Conservation (phyloP, 2,113 vertebrate genomes). For the Plectropomus leopardus region DNA sequence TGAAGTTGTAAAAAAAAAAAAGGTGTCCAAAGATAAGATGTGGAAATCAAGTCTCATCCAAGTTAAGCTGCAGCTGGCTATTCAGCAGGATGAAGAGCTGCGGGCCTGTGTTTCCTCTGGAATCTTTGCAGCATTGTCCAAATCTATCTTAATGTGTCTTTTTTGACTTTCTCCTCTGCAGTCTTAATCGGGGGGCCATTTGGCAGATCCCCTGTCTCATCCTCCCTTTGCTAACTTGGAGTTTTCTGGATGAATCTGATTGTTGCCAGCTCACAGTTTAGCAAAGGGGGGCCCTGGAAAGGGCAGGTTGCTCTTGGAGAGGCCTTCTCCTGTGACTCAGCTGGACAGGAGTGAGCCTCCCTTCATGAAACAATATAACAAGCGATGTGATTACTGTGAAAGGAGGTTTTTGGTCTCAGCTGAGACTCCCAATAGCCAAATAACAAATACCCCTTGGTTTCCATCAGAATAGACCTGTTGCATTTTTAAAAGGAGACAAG, state of each 20-base stretch:
- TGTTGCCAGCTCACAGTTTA: constrained; percentile 13
- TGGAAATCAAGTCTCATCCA: too few species aligned
- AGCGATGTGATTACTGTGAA: constrained; percentile 55
- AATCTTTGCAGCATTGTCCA: not conserved
- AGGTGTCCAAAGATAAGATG: too few species aligned
- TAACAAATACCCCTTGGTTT: constrained; percentile 39
- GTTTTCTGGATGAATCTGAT: constrained; percentile 13
- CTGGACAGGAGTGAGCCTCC: constrained; percentile 40
- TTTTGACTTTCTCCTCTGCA: not conserved
- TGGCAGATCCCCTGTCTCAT: constrained; percentile 26
- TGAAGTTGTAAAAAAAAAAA: too few species aligned
- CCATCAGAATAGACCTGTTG: constrained; percentile 53
- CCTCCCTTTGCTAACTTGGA: not conserved
- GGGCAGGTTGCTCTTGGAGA: constrained; percentile 43
- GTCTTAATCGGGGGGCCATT: not conserved
- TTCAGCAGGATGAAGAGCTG: too few species aligned
- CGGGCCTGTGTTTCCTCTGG: not conserved
- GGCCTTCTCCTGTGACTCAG: constrained; percentile 57
- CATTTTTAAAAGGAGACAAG: constrained; percentile 39
- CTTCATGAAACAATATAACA: constrained; percentile 44
- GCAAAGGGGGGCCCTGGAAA: constrained; percentile 3
- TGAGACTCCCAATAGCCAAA: constrained; percentile 4
- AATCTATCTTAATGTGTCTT: not conserved
- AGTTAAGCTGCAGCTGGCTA: too few species aligned
- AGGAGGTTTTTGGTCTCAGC: constrained; percentile 21